phyloP scores from a whole-genome alignment of 2,113 vertebrate species.

The Lasiurus borealis region DNA sequence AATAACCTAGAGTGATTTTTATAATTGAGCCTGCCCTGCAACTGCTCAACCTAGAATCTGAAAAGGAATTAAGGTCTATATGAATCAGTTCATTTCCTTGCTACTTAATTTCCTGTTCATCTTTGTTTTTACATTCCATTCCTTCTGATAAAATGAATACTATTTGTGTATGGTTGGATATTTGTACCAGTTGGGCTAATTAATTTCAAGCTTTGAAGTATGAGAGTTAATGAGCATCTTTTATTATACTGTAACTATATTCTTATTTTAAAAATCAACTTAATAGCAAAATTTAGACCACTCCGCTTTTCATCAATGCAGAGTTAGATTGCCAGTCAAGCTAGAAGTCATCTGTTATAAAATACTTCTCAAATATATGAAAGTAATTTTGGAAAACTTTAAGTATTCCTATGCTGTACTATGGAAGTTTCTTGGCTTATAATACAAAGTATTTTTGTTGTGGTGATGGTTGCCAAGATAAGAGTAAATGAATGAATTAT shows the following conservation, averaged over 20 bases:
- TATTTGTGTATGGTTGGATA: not conserved
- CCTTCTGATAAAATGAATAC: slow-evolving; percentile 49
- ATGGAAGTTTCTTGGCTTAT: not conserved
- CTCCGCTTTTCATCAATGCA: not conserved
- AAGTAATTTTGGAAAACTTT: not conserved
- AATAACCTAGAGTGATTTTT: not conserved
- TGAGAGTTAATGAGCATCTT: slow-evolving; percentile 32
- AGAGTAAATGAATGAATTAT: slow-evolving; percentile 49
- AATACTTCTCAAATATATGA: not conserved
- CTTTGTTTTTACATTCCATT: slow-evolving; percentile 60
- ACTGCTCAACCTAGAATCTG: not conserved
- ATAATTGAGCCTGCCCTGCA: not conserved
- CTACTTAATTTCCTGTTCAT: not conserved
- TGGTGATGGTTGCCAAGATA: not conserved
- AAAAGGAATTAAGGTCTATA: not conserved
- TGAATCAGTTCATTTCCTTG: not conserved
- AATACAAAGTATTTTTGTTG: not conserved
- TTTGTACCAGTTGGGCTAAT: slow-evolving; percentile 27
- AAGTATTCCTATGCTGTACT: not conserved
- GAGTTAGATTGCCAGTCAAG: not conserved
- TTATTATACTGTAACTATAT: not conserved
- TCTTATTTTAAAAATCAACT: slow-evolving; percentile 21
- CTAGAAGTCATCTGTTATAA: not conserved
- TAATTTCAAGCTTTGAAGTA: slow-evolving; percentile 60
- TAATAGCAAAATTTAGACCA: not conserved